These are phyloP conservation scores for Ridgeia piscesae DNA, from an alignment of 1,140 invertebrate genomes.

Conservation along the genomic window DNA sequence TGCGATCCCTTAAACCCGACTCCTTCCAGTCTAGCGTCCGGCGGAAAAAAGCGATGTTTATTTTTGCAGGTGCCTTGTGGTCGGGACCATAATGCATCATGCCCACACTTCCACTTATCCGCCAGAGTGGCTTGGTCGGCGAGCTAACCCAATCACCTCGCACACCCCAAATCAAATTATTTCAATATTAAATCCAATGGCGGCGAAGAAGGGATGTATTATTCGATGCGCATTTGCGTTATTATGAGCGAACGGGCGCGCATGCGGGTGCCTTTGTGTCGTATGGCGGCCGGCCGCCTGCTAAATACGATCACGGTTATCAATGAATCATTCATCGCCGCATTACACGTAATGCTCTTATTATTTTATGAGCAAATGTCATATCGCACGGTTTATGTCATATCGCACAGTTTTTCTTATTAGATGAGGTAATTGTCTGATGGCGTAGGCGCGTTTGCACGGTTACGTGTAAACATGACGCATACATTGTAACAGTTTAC, in stretches of 20 bases:
- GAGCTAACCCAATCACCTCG: neutral
- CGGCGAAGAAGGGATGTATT: neutral
- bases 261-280: neutral
- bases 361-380: conserved; percentile 1
- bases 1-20: neutral
- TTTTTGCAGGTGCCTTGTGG: neutral
- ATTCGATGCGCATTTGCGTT: neutral
- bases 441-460: neutral
- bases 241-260: neutral
- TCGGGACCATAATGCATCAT: neutral
- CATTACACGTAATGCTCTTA: neutral
- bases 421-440: neutral
- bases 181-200: neutral
- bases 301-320: neutral
- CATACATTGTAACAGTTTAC: neutral
- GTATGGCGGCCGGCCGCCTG: neutral
- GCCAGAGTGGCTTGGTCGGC: neutral
- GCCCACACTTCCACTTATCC: neutral
- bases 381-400: neutral
- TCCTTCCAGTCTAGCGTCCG: neutral
- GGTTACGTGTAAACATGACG: neutral
- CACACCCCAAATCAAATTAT: neutral
- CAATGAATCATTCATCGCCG: neutral
- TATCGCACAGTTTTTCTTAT: neutral
- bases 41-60: neutral